Evolutionary conservation across 2,113 vertebrate genomes (phyloP).

Genomic region (Rhinogobius similis): DNA sequence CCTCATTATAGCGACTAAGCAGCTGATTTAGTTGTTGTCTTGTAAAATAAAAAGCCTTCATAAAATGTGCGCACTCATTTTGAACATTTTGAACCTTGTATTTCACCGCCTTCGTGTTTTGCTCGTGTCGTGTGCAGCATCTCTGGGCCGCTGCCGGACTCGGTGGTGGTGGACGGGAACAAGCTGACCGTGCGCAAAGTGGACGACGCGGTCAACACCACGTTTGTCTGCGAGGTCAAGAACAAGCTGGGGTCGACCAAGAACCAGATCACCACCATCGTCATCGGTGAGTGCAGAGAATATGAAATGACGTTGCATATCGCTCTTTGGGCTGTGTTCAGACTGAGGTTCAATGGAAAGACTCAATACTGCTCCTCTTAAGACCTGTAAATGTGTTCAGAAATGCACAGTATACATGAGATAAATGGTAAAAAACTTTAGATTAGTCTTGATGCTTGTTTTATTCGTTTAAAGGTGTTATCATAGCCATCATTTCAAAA

Average conservation of each 20-base stretch:
- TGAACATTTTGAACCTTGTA: no score
- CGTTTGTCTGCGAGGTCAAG: slow-evolving; percentile 83
- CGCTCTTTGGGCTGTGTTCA: neutral
- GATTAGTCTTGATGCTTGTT: neutral
- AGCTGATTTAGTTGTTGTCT: no score
- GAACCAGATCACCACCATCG: slow-evolving; percentile 73
- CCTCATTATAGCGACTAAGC: no score
- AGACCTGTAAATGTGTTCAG: neutral
- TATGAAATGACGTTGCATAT: neutral
- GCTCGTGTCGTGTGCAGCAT: slow-evolving; percentile 32
- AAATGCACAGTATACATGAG: neutral
- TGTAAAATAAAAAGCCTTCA: no score
- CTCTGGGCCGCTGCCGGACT: slow-evolving; percentile 65
- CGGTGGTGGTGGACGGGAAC: slow-evolving; percentile 64
- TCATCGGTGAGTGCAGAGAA: slow-evolving; percentile 79
- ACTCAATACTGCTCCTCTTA: neutral
- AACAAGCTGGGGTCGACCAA: slow-evolving; percentile 72
- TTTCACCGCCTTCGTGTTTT: no score
- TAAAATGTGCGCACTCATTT: no score
- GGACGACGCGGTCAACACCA: slow-evolving; percentile 83
- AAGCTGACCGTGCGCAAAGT: slow-evolving; percentile 80
- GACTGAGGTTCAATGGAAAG: neutral
- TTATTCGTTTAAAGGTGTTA: neutral
- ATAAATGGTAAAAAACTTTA: no score
- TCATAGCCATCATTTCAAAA: neutral